Evolutionary conservation across 1,140 invertebrate species (phyloP).

Genomic region (Trichonephila clavata): DNA sequence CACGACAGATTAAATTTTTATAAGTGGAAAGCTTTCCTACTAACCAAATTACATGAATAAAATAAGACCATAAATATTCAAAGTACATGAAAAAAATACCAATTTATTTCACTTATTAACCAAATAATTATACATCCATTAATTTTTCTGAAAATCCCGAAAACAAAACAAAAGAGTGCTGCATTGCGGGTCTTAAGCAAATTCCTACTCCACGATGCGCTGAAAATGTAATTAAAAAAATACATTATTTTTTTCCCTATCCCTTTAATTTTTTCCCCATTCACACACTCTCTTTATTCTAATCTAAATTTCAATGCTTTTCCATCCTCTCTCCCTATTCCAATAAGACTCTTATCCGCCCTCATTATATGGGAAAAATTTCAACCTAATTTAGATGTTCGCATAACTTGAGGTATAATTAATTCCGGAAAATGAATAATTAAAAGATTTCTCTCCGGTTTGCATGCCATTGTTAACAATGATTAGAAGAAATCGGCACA

Average conservation of each 20-base stretch:
- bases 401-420: conserved; percentile 23
- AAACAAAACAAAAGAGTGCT: not conserved
- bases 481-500: conserved; percentile 26
- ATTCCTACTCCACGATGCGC: not conserved
- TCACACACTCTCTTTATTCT: not conserved
- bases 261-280: not conserved
- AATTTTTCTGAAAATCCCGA: too few relatives aligned
- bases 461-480: conserved; percentile 33
- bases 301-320: conserved; percentile 3
- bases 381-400: not conserved
- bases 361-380: conserved; percentile 8
- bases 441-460: not conserved
- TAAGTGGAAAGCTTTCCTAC: too few relatives aligned
- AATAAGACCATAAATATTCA: too few relatives aligned
- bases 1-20: too few relatives aligned
- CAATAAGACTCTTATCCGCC: not conserved
- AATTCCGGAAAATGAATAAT: conserved; percentile 19
- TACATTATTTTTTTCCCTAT: not conserved
- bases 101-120: too few relatives aligned
- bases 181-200: not conserved
- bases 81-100: too few relatives aligned
- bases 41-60: too few relatives aligned
- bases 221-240: conserved; percentile 1
- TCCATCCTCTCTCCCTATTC: not conserved
- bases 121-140: too few relatives aligned